These are phyloP conservation scores for Didymodactylos carnosus DNA, from an alignment of 2,888 invertebrate genomes.

Conservation along the genomic window DNA sequence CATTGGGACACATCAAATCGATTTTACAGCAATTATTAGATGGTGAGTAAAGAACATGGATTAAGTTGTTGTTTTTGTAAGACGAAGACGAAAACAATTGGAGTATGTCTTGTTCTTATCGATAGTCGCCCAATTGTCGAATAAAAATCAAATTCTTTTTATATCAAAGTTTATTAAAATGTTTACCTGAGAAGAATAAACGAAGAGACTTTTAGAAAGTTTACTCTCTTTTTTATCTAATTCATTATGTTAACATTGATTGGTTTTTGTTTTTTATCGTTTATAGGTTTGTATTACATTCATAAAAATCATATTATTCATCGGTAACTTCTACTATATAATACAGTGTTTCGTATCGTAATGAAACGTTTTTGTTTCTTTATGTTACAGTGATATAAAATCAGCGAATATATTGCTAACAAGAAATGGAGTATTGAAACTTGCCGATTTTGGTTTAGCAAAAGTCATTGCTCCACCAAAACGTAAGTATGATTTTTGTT, in stretches of 20 bases:
- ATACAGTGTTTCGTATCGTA: too few relatives aligned
- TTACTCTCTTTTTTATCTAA: too few relatives aligned
- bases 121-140: too few relatives aligned
- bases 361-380: too few relatives aligned
- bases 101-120: too few relatives aligned
- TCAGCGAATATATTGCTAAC: conserved; percentile 93
- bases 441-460: conserved; percentile 92
- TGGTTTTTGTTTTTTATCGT: too few relatives aligned
- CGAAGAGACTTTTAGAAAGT: too few relatives aligned
- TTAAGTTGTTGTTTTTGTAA: not conserved
- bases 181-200: too few relatives aligned
- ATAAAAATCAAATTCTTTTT: too few relatives aligned
- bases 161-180: too few relatives aligned
- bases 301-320: conserved; percentile 40
- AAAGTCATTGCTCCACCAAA: conserved; percentile 66
- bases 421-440: conserved; percentile 60
- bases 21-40: conserved; percentile 34
- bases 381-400: too few relatives aligned
- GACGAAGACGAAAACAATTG: not conserved
- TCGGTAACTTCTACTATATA: too few relatives aligned
- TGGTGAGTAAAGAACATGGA: conserved; percentile 7
- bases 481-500: conserved; percentile 32
- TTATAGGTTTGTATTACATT: conserved; percentile 12
- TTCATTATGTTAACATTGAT: not conserved
- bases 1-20: conserved; percentile 84